Evolutionary conservation across 2,888 invertebrate species (phyloP).

Genomic region (Conops quadrifasciatus): DNA sequence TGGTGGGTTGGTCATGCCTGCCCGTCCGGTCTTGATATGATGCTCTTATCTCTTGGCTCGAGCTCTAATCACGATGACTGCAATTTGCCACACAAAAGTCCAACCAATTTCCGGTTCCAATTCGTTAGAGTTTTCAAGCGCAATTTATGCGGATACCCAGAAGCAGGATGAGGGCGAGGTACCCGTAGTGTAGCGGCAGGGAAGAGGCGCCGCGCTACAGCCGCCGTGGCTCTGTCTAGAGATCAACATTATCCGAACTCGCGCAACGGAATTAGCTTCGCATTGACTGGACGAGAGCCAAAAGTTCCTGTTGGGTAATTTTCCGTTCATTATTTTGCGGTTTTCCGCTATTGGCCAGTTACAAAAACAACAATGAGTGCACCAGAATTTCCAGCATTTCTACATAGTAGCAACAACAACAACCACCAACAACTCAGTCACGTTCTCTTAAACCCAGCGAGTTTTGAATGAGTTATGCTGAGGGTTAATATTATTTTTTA

Average conservation of each 20-base stretch:
- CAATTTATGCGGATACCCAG: conserved; percentile 23
- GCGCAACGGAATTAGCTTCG: conserved; percentile 43
- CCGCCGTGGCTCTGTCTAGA: not conserved
- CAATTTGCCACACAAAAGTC: conserved; percentile 30
- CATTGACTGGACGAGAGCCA: conserved; percentile 48
- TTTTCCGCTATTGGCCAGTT: conserved; percentile 41
- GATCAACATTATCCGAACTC: not conserved
- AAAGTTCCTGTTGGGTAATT: conserved; percentile 48
- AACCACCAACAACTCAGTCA: conserved; percentile 5
- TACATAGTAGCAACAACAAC: conserved; percentile 16
- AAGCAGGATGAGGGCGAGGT: not conserved
- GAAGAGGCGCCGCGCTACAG: not conserved
- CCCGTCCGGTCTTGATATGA: too few relatives aligned
- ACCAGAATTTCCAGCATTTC: not conserved
- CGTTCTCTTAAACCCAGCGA: conserved; percentile 24
- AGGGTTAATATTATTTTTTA: conserved; percentile 28
- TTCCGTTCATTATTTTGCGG: conserved; percentile 49
- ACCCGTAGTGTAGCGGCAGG: too few relatives aligned
- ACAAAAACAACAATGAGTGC: conserved; percentile 1
- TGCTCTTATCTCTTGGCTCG: conserved; percentile 25
- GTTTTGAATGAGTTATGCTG: conserved; percentile 32
- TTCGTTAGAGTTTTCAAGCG: conserved; percentile 19
- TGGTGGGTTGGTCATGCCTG: too few relatives aligned
- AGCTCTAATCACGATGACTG: conserved; percentile 27
- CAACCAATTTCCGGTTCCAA: conserved; percentile 29